Evolutionary conservation across 2,797 vertebrate genomes (phyloP).

Genomic region (Poeciliopsis turneri): DNA sequence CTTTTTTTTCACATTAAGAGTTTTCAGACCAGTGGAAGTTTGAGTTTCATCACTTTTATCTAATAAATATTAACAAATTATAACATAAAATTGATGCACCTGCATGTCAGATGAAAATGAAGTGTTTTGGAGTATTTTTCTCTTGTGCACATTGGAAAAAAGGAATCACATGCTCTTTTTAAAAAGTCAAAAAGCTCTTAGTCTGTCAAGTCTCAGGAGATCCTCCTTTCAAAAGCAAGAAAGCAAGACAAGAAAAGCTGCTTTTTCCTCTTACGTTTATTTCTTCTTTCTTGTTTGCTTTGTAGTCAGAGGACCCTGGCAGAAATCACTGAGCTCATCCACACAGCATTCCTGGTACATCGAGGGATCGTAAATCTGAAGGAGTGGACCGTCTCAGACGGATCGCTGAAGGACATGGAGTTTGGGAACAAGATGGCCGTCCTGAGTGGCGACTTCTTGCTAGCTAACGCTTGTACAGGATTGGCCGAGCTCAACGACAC

Average conservation of each 20-base stretch:
- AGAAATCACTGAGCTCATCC: constrained; percentile 96
- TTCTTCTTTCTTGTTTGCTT: constrained; percentile 40
- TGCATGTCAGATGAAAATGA: neutral
- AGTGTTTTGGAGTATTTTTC: neutral
- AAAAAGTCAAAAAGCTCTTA: neutral
- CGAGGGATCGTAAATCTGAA: constrained; percentile 93
- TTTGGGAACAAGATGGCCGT: constrained; percentile 99
- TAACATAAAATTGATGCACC: too few relatives aligned
- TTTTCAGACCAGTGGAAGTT: neutral
- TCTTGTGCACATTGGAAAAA: constrained; percentile 8
- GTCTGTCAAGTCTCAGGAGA: constrained; percentile 23
- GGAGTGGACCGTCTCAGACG: constrained; percentile 90
- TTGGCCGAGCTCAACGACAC: constrained; percentile 94
- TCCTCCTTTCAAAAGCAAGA: constrained; percentile 27
- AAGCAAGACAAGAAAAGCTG: constrained; percentile 7
- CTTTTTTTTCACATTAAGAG: neutral
- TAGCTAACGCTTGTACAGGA: constrained; percentile 94
- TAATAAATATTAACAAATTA: too few relatives aligned
- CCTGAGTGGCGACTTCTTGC: constrained; percentile 95
- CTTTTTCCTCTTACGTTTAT: constrained; percentile 6
- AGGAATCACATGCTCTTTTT: neutral
- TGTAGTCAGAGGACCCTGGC: constrained; percentile 94
- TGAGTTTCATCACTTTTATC: neutral
- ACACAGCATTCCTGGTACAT: constrained; percentile 96
- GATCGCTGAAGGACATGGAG: constrained; percentile 94